Base-by-base conservation (phyloP, 2,113 vertebrate species). In the Hippocampus comes region DNA sequence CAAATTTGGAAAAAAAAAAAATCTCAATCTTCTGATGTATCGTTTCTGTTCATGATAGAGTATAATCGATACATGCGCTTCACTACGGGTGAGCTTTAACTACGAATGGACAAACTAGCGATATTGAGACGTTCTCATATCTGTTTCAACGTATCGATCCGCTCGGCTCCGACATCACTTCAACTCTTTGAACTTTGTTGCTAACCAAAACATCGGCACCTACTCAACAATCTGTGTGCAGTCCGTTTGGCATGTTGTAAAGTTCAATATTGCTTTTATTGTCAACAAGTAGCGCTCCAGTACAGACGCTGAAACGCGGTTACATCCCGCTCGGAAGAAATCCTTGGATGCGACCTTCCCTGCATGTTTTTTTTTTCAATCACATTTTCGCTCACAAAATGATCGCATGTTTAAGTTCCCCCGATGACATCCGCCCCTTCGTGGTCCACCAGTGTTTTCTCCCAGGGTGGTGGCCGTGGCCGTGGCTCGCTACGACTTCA, bases 401-500 rank as follows among this genome's bases (percentile, higher is more conserved):
- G 2, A 1, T 1, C 2, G 17, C 27, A 34, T 8, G 27, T 61
- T 34, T 30, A 11, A 7, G 14, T 30, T 30, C 56, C 9, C 10
- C 10, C 8, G 21, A 10, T 42, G 12, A 65, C 18, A 34, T 21
- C 17, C 9, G 18, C 18, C 18, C 15, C 25, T 67, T 57, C 76
- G 27, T 78, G 57, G 25, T 30, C 59, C 86, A 27, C 71, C 93
- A 97, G 95, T 96, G 78, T 84, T 96, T 53, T 95, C 92, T 81
- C 96, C 95, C 0, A 95, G 94, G 79, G 93, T 95, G 76, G 89
- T 96, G 42, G 94, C 95, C 34, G 90, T 96, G 7, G 97, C 96
- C 43, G 90, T 97, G 30, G 96, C 94, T 4, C 95, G 95, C 17
- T 98, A 98, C 6, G 94, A 98, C 91, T 99, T 97, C 91, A 93